Conservation (phyloP, 1,140 invertebrate species). For the Zaprionus taronus region DNA sequence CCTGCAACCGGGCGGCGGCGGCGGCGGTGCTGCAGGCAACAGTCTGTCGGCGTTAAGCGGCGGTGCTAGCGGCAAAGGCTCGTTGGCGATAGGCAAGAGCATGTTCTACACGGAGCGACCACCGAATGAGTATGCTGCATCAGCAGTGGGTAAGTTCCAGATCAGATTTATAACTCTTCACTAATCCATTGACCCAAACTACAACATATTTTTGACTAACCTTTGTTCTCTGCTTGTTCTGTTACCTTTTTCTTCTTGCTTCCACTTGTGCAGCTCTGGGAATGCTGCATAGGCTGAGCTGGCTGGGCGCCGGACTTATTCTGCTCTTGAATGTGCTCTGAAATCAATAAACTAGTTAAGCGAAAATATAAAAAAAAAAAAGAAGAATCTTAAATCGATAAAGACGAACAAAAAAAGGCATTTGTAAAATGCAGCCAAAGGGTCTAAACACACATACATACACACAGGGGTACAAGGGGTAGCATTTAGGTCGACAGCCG, state of each 20-base stretch:
- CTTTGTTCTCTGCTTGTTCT: constrained; percentile 19
- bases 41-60: constrained; percentile 69
- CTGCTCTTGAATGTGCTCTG: constrained; percentile 48
- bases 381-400: background rate
- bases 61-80: constrained; percentile 60
- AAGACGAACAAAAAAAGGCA: constrained; percentile 46
- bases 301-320: constrained; percentile 49
- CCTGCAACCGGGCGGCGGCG: constrained; percentile 52
- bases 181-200: background rate
- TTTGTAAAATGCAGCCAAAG: constrained; percentile 81
- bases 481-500: constrained; percentile 51
- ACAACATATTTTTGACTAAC: background rate
- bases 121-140: constrained; percentile 77
- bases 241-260: constrained; percentile 15
- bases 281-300: constrained; percentile 32
- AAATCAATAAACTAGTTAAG: constrained; percentile 69
- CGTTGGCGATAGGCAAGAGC: constrained; percentile 83
- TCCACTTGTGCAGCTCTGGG: constrained; percentile 41
- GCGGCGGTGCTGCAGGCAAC: constrained; percentile 55
- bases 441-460: constrained; percentile 21
- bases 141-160: constrained; percentile 60
- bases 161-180: background rate
- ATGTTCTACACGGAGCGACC: constrained; percentile 84
- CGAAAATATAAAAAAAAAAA: constrained; percentile 27
- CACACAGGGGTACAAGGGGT: constrained; percentile 50